Percentiles rank a stretch among this genome's conserved stretches.
Conservation (phyloP, 1,140 invertebrate genomes). For the Agrypnia vestita region DNA sequence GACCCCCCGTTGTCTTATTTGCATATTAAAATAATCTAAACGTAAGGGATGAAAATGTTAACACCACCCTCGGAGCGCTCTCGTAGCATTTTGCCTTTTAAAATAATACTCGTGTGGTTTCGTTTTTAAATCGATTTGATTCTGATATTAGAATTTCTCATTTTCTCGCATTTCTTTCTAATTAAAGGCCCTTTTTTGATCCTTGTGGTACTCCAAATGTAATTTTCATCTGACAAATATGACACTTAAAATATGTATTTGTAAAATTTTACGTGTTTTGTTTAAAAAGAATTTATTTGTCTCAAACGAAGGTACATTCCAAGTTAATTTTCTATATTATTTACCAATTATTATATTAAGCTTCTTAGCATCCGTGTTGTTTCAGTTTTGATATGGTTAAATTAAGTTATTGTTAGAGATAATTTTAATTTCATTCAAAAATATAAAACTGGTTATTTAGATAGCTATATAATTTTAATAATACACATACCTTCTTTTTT, state of each 20-base stretch:
- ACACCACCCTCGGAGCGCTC: constrained; percentile 41
- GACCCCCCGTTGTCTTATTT: constrained; percentile 57
- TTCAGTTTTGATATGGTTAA: too few relatives aligned
- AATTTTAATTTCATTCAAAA: too few relatives aligned
- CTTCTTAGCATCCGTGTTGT: too few relatives aligned
- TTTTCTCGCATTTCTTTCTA: background rate
- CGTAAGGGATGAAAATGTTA: constrained; percentile 57
- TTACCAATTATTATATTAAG: too few relatives aligned
- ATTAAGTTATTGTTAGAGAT: background rate
- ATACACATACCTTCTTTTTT: too few relatives aligned
- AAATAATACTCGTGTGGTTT: constrained; percentile 37
- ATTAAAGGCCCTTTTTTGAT: background rate
- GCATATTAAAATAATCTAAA: constrained; percentile 61
- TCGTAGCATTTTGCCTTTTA: constrained; percentile 42
- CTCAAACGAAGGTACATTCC: too few relatives aligned
- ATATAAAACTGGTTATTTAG: too few relatives aligned
- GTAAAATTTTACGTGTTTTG: too few relatives aligned
- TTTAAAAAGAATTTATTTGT: too few relatives aligned
- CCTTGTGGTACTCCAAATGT: constrained; percentile 1
- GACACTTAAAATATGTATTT: too few relatives aligned
- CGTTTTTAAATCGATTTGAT: constrained; percentile 39
- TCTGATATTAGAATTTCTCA: constrained; percentile 29
- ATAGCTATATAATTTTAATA: too few relatives aligned
- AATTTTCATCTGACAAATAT: background rate
- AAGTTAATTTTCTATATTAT: too few relatives aligned